These are phyloP conservation scores for Oxytorus armatus DNA, from an alignment of 2,888 invertebrate genomes.

Conservation along the genomic window DNA sequence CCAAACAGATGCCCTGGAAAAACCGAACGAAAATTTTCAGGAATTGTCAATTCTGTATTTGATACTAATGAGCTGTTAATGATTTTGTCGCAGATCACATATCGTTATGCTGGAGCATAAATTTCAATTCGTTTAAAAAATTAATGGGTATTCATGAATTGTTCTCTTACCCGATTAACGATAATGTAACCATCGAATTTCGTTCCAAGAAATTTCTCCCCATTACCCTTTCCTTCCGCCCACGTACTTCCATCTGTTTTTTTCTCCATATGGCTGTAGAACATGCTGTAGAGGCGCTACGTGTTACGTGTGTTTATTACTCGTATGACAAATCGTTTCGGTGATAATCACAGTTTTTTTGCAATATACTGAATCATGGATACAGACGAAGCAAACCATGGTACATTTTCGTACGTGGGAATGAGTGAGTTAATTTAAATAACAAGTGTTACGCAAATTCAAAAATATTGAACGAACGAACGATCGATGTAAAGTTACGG, in stretches of 20 bases:
- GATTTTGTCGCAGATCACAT: no score
- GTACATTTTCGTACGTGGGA: slow-evolving; percentile 37
- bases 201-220: neutral
- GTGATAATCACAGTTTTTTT: slow-evolving; percentile 22
- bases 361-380: slow-evolving; percentile 36
- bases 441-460: neutral
- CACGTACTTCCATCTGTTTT: neutral
- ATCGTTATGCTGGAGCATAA: no score
- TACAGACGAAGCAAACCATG: neutral
- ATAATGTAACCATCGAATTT: neutral
- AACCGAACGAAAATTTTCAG: no score
- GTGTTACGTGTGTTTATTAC: slow-evolving; percentile 4
- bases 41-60: no score
- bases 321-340: slow-evolving; percentile 46
- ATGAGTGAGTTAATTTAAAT: slow-evolving; percentile 43
- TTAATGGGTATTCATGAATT: no score
- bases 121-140: no score
- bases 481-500: neutral
- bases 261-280: no score
- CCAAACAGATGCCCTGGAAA: no score
- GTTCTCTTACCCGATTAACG: no score
- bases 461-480: neutral
- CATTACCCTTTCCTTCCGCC: neutral
- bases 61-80: no score
- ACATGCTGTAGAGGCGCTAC: neutral